Conservation (phyloP, 2,888 invertebrate genomes). For the Aspidiotus destructor region DNA sequence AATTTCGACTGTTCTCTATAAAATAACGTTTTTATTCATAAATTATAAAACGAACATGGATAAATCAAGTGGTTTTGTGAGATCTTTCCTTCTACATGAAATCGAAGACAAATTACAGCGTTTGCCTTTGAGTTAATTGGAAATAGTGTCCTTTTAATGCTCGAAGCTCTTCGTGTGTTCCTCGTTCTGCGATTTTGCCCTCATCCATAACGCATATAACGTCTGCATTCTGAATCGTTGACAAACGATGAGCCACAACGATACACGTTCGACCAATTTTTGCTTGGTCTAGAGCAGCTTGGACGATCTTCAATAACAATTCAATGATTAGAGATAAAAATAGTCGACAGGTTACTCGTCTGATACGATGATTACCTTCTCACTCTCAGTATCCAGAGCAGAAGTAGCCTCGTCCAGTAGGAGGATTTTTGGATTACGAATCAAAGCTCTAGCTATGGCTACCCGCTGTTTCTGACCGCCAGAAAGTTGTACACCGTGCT, state of each 20-base stretch:
- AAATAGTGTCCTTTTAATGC: conserved; percentile 55
- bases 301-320: conserved; percentile 53
- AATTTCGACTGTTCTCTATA: too few relatives aligned
- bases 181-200: conserved; percentile 61
- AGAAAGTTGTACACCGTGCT: conserved; percentile 64
- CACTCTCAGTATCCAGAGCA: conserved; percentile 74
- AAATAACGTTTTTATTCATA: too few relatives aligned
- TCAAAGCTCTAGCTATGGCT: conserved; percentile 74
- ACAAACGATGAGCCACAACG: conserved; percentile 75
- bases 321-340: not conserved
- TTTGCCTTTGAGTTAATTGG: conserved; percentile 55
- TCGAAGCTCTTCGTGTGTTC: conserved; percentile 65
- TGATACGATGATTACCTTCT: conserved; percentile 48
- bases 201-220: conserved; percentile 59
- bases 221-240: conserved; percentile 74
- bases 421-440: conserved; percentile 66
- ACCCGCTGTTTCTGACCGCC: conserved; percentile 80
- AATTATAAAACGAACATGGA: too few relatives aligned
- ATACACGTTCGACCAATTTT: conserved; percentile 73
- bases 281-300: conserved; percentile 75
- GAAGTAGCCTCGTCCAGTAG: conserved; percentile 78
- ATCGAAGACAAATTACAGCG: conserved; percentile 12
- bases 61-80: too few relatives aligned
- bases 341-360: too few relatives aligned
- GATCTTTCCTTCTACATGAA: not conserved